A percentile compares a stretch with the other conserved stretches of the same genome.
Conservation (phyloP, 1,140 invertebrate species). For the Ceratina japonica region DNA sequence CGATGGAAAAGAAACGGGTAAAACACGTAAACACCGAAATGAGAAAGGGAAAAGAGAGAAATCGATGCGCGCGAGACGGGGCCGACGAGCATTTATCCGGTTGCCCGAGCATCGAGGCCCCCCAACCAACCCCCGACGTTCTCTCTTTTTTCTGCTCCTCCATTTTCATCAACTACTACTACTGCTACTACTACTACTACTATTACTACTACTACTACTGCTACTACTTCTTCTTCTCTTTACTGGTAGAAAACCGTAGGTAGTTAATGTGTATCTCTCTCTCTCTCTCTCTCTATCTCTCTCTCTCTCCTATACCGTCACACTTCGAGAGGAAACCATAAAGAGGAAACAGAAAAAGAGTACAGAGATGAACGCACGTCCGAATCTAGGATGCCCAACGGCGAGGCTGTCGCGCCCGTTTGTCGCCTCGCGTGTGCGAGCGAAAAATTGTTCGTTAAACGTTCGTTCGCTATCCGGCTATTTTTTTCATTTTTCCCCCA, state of each 20-base stretch:
- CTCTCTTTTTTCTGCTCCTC: slow-evolving; percentile 58
- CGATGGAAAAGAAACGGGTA: slow-evolving; percentile 51
- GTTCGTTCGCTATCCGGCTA: not conserved
- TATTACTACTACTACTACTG: slow-evolving; percentile 32
- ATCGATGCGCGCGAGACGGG: slow-evolving; percentile 28
- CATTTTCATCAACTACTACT: slow-evolving; percentile 49
- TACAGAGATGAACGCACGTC: slow-evolving; percentile 61
- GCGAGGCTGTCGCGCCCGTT: slow-evolving; percentile 55
- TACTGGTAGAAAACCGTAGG: slow-evolving; percentile 48
- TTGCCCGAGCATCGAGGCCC: slow-evolving; percentile 21
- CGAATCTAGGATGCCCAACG: slow-evolving; percentile 74
- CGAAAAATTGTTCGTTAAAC: not conserved
- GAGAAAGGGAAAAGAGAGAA: slow-evolving; percentile 49
- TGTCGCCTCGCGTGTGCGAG: not conserved
- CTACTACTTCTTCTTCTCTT: slow-evolving; percentile 52
- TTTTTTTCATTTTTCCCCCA: not conserved
- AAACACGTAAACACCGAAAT: slow-evolving; percentile 51
- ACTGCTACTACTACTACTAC: not conserved
- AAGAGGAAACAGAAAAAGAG: slow-evolving; percentile 39
- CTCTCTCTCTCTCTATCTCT: no score
- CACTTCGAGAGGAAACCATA: slow-evolving; percentile 62
- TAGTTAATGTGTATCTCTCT: slow-evolving; percentile 53
- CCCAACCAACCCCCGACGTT: slow-evolving; percentile 6
- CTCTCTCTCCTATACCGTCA: slow-evolving; percentile 58
- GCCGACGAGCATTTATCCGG: slow-evolving; percentile 32